Percentiles rank a stretch among this genome's conserved stretches.
Evolutionary conservation across 1,140 invertebrate species (phyloP).

Genomic region (Pachypeltis micranthus): DNA sequence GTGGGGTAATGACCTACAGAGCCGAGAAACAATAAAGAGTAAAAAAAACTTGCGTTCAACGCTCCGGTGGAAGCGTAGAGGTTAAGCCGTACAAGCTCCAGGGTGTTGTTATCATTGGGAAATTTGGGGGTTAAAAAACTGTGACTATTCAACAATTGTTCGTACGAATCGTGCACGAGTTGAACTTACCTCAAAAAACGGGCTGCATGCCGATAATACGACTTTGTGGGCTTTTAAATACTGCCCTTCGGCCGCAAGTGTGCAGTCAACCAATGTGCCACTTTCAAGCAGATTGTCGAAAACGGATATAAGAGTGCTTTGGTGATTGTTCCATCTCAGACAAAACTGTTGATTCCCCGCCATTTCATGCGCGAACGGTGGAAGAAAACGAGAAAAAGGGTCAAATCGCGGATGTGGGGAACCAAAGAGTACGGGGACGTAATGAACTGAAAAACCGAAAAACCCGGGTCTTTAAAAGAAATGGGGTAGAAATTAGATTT

Average conservation of each 20-base stretch:
- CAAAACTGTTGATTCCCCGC: conserved; percentile 47
- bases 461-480: not conserved
- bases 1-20: conserved; percentile 10
- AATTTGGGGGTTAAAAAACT: conserved; percentile 83
- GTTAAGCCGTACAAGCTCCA: conserved; percentile 65
- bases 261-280: conserved; percentile 85
- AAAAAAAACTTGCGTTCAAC: conserved; percentile 4
- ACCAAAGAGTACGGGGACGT: not conserved
- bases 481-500: not conserved
- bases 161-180: conserved; percentile 15
- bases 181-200: conserved; percentile 72
- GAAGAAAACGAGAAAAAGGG: conserved; percentile 11
- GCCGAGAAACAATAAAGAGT: conserved; percentile 1
- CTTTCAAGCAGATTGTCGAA: conserved; percentile 83
- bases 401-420: not conserved
- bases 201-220: conserved; percentile 84
- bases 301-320: conserved; percentile 79
- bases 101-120: conserved; percentile 81
- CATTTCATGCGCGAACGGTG: conserved; percentile 7
- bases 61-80: not conserved
- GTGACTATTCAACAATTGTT: conserved; percentile 33
- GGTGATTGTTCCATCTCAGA: conserved; percentile 88
- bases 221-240: conserved; percentile 87
- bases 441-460: conserved; percentile 10
- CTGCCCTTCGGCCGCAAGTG: conserved; percentile 80